Base-by-base conservation (phyloP, 1,140 invertebrate genomes). In the Leptonema lineaticorne region DNA sequence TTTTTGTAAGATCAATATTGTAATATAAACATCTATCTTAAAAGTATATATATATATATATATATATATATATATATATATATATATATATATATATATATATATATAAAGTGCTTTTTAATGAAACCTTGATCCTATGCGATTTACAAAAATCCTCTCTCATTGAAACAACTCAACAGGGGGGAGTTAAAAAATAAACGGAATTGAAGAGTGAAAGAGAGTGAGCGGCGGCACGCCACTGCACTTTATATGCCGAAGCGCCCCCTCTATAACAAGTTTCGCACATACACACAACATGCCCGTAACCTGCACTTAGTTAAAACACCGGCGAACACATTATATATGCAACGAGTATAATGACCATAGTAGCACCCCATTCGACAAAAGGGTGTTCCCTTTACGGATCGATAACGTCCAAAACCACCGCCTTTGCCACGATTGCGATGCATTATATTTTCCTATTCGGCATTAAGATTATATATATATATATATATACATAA, bases 271-370 rank as follows among this genome's bases (percentile, higher is more conserved):
- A 14, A 9, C 24, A 53, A 53, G 20, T 27, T 59, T 59, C 9
- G 28, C 28, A 33, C n/a, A 9, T 27, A 58, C 33, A 9, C 59
- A 28, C 22, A 22, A 16, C 20, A 18, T 27, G 11, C 29, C 62
- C 62, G 45, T 64, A 64, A 64, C 62, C 62, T 64, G 62, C 62
- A 46, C 62, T 64, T 64, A 64, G 62, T 64, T 64, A 64, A 64
- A 64, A 64, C 45, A 50, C 60, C 20, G 33, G 29, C 45, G 28
- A 50, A 46, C 30, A 28, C 62, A 64, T 50, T 16, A 50, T 64
- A 16, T 64, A 64, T 64, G 45, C 46, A 50, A 37, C 22, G 62
- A 27, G 62, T 18, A 50, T 50, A 64, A 50, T 64, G 62, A 64
- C 62, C 62, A 22, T 28, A n/a, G n/a, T n/a, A 26, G 26, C 56